These are phyloP conservation scores for Calyptomena viridis DNA, from an alignment of 2,113 vertebrate species.

Conservation along the genomic window DNA sequence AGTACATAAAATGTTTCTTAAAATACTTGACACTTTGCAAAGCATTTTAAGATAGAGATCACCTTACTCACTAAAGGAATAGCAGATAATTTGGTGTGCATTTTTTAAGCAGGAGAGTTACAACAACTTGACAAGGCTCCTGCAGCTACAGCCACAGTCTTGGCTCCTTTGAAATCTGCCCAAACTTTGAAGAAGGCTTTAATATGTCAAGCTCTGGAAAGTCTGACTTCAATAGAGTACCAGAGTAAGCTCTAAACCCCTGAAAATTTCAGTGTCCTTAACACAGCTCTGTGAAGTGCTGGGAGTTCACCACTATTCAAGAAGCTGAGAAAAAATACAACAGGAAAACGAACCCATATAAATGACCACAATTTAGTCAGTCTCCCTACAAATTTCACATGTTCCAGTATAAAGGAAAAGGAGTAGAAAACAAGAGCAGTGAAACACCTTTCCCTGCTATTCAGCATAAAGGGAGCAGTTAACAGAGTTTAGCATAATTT, in stretches of 20 bases:
- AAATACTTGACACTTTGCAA: neutral
- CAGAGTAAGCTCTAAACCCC: neutral
- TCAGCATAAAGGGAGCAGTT: constrained; percentile 3
- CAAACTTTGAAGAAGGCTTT: neutral
- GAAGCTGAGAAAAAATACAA: neutral
- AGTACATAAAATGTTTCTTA: neutral
- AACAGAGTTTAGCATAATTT: constrained; percentile 18
- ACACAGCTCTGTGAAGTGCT: neutral
- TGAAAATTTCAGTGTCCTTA: neutral
- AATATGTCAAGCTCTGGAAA: neutral
- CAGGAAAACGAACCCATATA: neutral
- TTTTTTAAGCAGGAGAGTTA: neutral
- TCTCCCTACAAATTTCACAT: neutral
- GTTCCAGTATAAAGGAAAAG: neutral
- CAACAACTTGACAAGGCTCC: neutral
- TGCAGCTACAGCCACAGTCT: neutral
- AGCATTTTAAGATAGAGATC: neutral
- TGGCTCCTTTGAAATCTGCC: neutral
- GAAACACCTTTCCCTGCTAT: constrained; percentile 7
- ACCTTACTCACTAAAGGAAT: neutral
- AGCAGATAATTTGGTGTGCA: neutral
- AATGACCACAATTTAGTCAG: neutral
- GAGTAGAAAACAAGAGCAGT: neutral
- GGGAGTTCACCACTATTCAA: neutral
- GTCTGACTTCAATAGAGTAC: neutral